Conservation (phyloP, 2,888 invertebrate genomes). For the Myopa tessellatipennis region DNA sequence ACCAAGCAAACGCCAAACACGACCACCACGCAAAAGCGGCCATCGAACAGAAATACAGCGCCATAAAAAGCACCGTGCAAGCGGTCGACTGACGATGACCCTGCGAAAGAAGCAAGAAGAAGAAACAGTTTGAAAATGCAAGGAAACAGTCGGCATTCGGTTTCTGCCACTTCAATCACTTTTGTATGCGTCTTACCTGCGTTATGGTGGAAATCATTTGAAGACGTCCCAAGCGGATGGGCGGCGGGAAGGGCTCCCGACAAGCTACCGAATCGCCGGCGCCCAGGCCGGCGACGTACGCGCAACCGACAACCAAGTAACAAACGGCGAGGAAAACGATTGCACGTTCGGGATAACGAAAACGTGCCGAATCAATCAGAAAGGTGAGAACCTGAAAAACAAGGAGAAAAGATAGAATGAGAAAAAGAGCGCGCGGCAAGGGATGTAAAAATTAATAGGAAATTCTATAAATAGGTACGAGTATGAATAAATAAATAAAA, state of each 20-base stretch:
- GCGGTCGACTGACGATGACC: constrained; percentile 69
- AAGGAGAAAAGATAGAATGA: constrained; percentile 28
- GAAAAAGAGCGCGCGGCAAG: too few relatives aligned
- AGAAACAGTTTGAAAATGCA: constrained; percentile 20
- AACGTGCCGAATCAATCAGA: constrained; percentile 92
- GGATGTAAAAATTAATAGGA: background rate
- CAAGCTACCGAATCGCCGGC: constrained; percentile 87
- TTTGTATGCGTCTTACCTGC: constrained; percentile 74
- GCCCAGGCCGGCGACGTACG: constrained; percentile 88
- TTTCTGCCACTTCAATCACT: too few relatives aligned
- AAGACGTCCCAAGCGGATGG: constrained; percentile 76
- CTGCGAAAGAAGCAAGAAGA: constrained; percentile 50
- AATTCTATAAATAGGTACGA: background rate
- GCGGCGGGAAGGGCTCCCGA: constrained; percentile 81
- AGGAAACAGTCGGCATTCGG: too few relatives aligned
- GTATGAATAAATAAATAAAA: too few relatives aligned
- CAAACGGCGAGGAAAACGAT: constrained; percentile 97
- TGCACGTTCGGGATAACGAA: constrained; percentile 97
- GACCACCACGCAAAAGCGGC: constrained; percentile 99
- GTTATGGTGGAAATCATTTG: constrained; percentile 86
- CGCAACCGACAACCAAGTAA: constrained; percentile 92
- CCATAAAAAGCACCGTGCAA: constrained; percentile 96
- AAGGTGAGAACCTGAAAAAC: constrained; percentile 80
- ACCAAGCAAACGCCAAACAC: constrained; percentile 95
- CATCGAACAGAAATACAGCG: constrained; percentile 96